Evolutionary conservation across 2,888 invertebrate genomes (phyloP).

Genomic region (Chironomus tentans): DNA sequence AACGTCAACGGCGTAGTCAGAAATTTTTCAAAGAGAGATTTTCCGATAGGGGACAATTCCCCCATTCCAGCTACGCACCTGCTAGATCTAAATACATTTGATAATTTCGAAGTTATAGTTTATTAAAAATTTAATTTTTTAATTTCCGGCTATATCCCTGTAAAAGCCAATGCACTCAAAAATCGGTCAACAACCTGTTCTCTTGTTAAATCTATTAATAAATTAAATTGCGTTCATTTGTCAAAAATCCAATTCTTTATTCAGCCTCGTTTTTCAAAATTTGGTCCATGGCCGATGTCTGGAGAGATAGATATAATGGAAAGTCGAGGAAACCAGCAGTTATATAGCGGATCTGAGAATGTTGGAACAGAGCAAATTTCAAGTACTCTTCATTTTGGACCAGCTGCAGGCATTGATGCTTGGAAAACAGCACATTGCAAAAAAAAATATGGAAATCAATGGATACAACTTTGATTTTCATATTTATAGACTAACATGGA

Average conservation of each 20-base stretch:
- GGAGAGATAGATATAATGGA: conserved; percentile 65
- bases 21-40: too few species aligned
- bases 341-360: conserved; percentile 40
- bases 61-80: too few species aligned
- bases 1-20: too few species aligned
- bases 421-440: conserved; percentile 33
- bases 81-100: too few species aligned
- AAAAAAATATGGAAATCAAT: neutral
- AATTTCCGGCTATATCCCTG: too few species aligned
- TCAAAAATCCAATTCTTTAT: neutral
- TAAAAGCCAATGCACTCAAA: too few species aligned
- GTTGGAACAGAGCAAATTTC: conserved; percentile 51
- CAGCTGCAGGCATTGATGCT: conserved; percentile 32
- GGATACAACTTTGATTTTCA: conserved; percentile 33
- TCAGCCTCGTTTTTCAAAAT: neutral
- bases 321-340: conserved; percentile 51
- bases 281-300: conserved; percentile 57
- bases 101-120: too few species aligned
- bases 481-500: conserved; percentile 33
- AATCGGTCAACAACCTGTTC: too few species aligned
- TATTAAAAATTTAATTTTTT: too few species aligned
- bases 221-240: too few species aligned
- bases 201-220: too few species aligned
- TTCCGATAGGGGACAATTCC: too few species aligned
- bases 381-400: conserved; percentile 60